Base-by-base conservation (phyloP, 1,140 invertebrate genomes). In the Chironomus striatipennis region DNA sequence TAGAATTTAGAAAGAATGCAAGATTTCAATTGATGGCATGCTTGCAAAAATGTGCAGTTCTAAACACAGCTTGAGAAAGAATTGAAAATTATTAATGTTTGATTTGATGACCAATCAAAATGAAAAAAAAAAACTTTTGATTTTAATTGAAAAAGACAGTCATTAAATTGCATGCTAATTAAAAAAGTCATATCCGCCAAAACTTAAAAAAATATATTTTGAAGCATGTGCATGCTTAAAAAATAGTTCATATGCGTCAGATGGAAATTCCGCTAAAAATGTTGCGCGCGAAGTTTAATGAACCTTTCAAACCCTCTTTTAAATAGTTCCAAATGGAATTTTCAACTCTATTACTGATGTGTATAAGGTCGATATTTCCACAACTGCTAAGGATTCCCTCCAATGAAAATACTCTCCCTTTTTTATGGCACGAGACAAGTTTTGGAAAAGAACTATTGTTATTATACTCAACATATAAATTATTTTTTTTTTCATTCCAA, bases 341-440 rank as follows among this genome's bases (percentile, higher is more conserved):
- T 57, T 57, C 47, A 57, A 57, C 47, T n/a, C n/a, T 57, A 57
- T 12, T n/a, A 12, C 4, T n/a, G 1, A 57, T 57, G 4, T 57
- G 4, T 5, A 1, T 57, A 57, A n/a, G n/a, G 47, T 57, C 47
- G 12, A 57, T n/a, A 57, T 12, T 57, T 57, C 12, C 12, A n/a
- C 12, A n/a, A 57, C 9, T 15, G n/a, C 12, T 57, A 57, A 15
- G n/a, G n/a, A n/a, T 3, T 57, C 47, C 47, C 18, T 70, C 18
- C 10, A 9, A 20, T 70, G 18, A 18, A 20, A 70, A 9, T 70
- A 9, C 65, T 70, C 65, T 70, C 65, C 65, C 65, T 70, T 70
- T 34, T 70, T 57, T 18, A 70, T 70, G 65, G 65, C 65, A 70
- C 65, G 65, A 70, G 65, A 70, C 65, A 70, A 70, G 65, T 70